Conservation (phyloP, 2,797 vertebrate species). For the Neosilurus hyrtlii region DNA sequence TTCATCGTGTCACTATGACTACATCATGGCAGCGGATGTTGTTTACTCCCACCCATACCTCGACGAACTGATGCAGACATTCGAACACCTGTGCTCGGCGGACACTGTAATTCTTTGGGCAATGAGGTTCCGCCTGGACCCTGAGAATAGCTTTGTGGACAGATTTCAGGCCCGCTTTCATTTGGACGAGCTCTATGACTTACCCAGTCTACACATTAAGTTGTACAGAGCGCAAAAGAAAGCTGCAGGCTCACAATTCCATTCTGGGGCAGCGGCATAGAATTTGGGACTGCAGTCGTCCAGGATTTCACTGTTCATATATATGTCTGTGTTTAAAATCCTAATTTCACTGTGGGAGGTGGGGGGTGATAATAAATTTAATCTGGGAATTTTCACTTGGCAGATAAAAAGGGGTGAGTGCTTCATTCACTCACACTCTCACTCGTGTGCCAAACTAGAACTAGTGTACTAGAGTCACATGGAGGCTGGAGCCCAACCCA, state of each 20-base stretch:
- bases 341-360: neutral
- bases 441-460: too few relatives aligned
- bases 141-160: conserved; percentile 86
- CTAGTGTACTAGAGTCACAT: too few relatives aligned
- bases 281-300: neutral
- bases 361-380: neutral
- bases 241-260: conserved; percentile 33
- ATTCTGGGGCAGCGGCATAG: conserved; percentile 51
- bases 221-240: conserved; percentile 83
- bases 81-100: conserved; percentile 85
- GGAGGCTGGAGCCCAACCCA: too few relatives aligned
- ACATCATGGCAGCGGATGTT: conserved; percentile 91
- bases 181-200: conserved; percentile 81
- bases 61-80: conserved; percentile 87
- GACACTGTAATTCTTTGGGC: conserved; percentile 90
- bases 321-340: conserved; percentile 1
- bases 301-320: neutral
- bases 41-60: conserved; percentile 89
- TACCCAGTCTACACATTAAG: conserved; percentile 87
- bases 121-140: conserved; percentile 89
- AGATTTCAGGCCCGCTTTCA: conserved; percentile 81
- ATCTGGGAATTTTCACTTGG: neutral
- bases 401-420: neutral
- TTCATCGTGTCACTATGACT: conserved; percentile 80
- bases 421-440: too few relatives aligned